These are phyloP conservation scores for Xylota sylvarum DNA, from an alignment of 2,888 invertebrate species.

Conservation along the genomic window DNA sequence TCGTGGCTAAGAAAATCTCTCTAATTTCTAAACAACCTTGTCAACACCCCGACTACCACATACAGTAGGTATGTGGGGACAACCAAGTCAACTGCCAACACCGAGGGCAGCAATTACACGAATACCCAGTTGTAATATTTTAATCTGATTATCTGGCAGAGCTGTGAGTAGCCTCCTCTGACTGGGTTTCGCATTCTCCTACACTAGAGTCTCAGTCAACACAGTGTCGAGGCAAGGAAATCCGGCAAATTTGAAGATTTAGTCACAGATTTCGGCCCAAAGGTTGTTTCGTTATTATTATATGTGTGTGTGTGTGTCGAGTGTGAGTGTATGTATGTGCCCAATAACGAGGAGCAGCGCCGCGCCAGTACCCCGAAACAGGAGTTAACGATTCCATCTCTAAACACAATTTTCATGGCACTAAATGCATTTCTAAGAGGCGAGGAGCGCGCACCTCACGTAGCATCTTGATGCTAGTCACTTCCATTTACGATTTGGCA, in stretches of 20 bases:
- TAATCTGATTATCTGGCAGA: slow-evolving; percentile 72
- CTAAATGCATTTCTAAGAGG: slow-evolving; percentile 71
- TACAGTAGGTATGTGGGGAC: slow-evolving; percentile 9
- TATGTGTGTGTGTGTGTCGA: too few species aligned
- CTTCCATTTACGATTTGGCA: slow-evolving; percentile 75
- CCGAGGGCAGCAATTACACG: slow-evolving; percentile 75
- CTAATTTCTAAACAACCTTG: slow-evolving; percentile 74
- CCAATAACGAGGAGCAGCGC: slow-evolving; percentile 45
- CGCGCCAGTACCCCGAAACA: slow-evolving; percentile 43
- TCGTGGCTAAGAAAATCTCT: slow-evolving; percentile 51
- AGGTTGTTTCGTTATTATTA: slow-evolving; percentile 11
- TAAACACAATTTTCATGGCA: slow-evolving; percentile 72
- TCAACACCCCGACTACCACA: slow-evolving; percentile 60
- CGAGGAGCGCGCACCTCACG: slow-evolving; percentile 69
- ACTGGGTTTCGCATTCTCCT: slow-evolving; percentile 7
- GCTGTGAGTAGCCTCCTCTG: slow-evolving; percentile 6
- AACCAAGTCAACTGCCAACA: slow-evolving; percentile 39
- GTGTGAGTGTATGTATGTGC: slow-evolving; percentile 20
- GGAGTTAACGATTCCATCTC: slow-evolving; percentile 74
- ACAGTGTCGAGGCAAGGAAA: slow-evolving; percentile 33
- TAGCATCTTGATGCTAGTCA: slow-evolving; percentile 75
- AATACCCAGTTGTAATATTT: slow-evolving; percentile 74
- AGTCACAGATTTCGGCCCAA: slow-evolving; percentile 54
- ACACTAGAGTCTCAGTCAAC: slow-evolving; percentile 2
- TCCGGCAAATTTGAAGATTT: slow-evolving; percentile 63